A percentile compares a stretch with the other conserved stretches of the same genome.
phyloP scores from a whole-genome alignment of 2,113 vertebrate genomes.

The Cyprinus carpio region DNA sequence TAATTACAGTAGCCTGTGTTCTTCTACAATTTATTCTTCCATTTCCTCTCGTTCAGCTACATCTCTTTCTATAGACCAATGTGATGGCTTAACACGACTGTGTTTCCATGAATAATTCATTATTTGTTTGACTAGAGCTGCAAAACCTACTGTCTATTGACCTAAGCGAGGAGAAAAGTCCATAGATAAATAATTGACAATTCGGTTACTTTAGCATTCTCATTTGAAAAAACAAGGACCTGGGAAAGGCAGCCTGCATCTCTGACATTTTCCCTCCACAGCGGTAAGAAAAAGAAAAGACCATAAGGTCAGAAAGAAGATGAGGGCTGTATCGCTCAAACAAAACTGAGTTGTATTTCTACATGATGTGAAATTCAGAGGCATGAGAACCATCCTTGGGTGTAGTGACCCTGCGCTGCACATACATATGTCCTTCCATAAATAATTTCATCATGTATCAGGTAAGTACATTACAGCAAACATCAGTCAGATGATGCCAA shows the following conservation, averaged over 20 bases:
- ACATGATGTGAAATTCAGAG: conserved; percentile 27
- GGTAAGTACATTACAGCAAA: not conserved
- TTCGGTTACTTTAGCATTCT: conserved; percentile 46
- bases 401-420: not conserved
- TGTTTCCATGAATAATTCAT: conserved; percentile 53
- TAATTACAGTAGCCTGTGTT: not conserved
- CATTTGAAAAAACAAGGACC: conserved; percentile 16
- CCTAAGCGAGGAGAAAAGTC: conserved; percentile 2
- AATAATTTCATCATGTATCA: not conserved
- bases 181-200: conserved; percentile 58
- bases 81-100: conserved; percentile 33
- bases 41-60: not conserved
- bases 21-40: conserved; percentile 13
- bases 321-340: not conserved
- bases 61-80: not conserved
- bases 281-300: not conserved
- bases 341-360: not conserved
- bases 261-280: conserved; percentile 25
- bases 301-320: conserved; percentile 21
- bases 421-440: not conserved
- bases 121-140: conserved; percentile 36
- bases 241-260: not conserved
- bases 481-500: conserved; percentile 11
- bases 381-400: not conserved
- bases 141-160: conserved; percentile 34